phyloP scores from a whole-genome alignment of 1,140 invertebrate genomes.

The Formica exsecta region DNA sequence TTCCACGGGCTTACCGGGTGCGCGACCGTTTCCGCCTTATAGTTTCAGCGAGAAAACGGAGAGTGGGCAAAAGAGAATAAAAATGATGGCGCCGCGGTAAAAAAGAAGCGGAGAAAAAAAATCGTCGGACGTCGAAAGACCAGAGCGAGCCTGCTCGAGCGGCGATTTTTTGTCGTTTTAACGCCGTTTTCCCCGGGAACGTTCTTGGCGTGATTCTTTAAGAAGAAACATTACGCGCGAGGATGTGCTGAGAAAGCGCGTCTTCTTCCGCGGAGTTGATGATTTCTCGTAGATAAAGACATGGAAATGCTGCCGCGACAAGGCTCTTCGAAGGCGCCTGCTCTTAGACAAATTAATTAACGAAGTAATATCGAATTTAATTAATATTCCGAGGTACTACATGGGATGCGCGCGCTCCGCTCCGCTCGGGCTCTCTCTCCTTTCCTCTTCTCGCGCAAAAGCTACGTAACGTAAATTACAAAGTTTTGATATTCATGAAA shows the following conservation, averaged over 20 bases:
- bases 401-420: slow-evolving; percentile 34
- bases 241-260: slow-evolving; percentile 20
- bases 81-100: slow-evolving; percentile 29
- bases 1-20: slow-evolving; percentile 16
- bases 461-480: slow-evolving; percentile 61
- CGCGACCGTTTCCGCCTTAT: slow-evolving; percentile 48
- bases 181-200: slow-evolving; percentile 29
- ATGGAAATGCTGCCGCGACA: slow-evolving; percentile 48
- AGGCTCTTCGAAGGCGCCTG: slow-evolving; percentile 39
- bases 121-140: slow-evolving; percentile 21
- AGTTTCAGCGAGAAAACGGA: slow-evolving; percentile 44
- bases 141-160: neutral
- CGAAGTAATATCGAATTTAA: slow-evolving; percentile 65
- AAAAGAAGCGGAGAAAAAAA: neutral
- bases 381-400: slow-evolving; percentile 56
- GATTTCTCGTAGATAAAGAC: slow-evolving; percentile 44
- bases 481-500: slow-evolving; percentile 65
- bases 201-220: neutral
- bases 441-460: slow-evolving; percentile 34
- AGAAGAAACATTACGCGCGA: slow-evolving; percentile 14
- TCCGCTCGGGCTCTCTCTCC: neutral
- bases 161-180: slow-evolving; percentile 20
- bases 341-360: slow-evolving; percentile 63
- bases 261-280: slow-evolving; percentile 22
- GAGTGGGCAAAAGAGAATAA: slow-evolving; percentile 23